Evolutionary conservation across 2,113 vertebrate species (phyloP), one percentile per base, ranked within the genome.

Genomic region (Passer domesticus): DNA sequence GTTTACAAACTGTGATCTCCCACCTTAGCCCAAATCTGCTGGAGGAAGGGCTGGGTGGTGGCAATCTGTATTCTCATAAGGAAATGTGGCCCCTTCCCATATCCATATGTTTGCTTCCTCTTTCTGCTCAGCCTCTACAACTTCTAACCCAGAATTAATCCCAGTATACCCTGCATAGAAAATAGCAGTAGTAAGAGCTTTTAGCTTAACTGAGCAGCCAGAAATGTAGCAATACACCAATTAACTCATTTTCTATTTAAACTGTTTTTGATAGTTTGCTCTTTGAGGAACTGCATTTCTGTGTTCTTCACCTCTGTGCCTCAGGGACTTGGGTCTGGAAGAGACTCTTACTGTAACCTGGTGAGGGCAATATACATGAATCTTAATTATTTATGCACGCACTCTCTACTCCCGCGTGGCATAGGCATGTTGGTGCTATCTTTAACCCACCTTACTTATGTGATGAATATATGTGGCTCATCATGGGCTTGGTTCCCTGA

Each of bases 391-490:
- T 10, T 55, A 0, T 41, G 7, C 46, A 20, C 12, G 33, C 28
- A 23, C 33, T 47, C n/a, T 77, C 37, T 72, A 4, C 10, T 62
- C 52, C 30, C 28, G 30, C 17, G 3, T 39, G n/a, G 8, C 20
- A 21, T 7, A 44, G 46, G 13, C 24, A 16, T 30, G 19, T 30
- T 82, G 47, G 13, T 77, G 46, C 33, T 60, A 11, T 16, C 19
- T 68, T 68, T 78, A 43, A 59, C 11, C 8, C 6, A 9, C 22
- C n/a, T 47, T 68, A 10, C 14, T 73, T 30, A 5, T 12, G 13
- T 68, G 60, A 31, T 0, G 0, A 43, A 28, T 62, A 17, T 11
- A 6, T 3, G 3, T 72, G 59, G 23, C 20, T 78, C 0, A 0
- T 52, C 10, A 9, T 63, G 37, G 59, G 15, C 47, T 68, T 44